Conservation (phyloP, 2,888 invertebrate species). For the Cecidostiba fungosa region DNA sequence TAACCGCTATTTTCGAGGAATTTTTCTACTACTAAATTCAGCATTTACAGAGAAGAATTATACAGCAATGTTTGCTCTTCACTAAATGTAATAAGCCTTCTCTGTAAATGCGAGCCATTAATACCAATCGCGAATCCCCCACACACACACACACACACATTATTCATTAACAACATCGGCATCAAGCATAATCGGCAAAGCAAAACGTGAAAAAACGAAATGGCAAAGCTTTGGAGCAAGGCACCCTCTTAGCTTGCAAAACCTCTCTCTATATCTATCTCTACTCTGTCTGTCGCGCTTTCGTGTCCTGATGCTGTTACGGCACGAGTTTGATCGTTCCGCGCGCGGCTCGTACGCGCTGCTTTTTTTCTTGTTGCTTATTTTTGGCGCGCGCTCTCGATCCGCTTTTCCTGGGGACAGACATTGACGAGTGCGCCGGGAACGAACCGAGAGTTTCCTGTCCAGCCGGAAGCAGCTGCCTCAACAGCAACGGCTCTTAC, state of each 20-base stretch:
- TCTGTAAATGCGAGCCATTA: neutral
- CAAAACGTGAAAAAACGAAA: neutral
- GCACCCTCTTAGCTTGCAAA: neutral
- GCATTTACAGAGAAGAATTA: neutral
- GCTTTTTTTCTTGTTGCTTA: slow-evolving; percentile 55
- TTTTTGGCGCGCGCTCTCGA: slow-evolving; percentile 26
- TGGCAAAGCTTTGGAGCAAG: slow-evolving; percentile 2
- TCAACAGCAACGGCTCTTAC: slow-evolving; percentile 82
- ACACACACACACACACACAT: too few relatives aligned
- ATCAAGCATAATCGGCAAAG: neutral
- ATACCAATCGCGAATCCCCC: neutral
- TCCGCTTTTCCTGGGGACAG: slow-evolving; percentile 78
- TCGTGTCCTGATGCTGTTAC: slow-evolving; percentile 14
- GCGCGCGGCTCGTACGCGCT: slow-evolving; percentile 48
- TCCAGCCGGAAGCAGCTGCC: slow-evolving; percentile 79
- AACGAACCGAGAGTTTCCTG: slow-evolving; percentile 83
- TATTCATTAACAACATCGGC: slow-evolving; percentile 4
- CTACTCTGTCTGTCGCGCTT: slow-evolving; percentile 20
- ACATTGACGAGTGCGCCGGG: slow-evolving; percentile 88
- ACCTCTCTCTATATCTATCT: neutral
- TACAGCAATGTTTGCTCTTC: neutral
- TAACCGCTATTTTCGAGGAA: neutral
- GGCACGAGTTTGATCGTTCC: slow-evolving; percentile 35
- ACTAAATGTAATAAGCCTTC: neutral
- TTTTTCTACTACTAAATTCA: neutral